Conservation (phyloP, 1,140 invertebrate genomes). For the Trinorchestia longiramus region DNA sequence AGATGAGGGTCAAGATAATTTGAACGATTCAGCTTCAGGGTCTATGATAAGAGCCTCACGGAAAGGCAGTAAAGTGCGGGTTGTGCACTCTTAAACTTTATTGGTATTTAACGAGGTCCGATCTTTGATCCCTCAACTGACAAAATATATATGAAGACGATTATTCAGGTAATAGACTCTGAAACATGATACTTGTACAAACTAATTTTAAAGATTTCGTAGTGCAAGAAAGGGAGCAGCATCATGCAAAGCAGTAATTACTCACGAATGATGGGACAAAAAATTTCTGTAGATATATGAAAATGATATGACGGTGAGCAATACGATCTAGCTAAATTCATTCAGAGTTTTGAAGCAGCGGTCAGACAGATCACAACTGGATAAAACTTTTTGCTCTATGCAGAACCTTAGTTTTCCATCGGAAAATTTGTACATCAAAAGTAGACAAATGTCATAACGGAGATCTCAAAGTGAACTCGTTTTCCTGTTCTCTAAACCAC, state of each 20-base stretch:
- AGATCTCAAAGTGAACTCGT: neutral
- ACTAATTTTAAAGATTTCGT: neutral
- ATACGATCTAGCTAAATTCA: neutral
- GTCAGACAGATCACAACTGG: neutral
- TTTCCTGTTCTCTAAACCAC: neutral
- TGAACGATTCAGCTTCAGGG: neutral
- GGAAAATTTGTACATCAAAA: neutral
- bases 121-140: neutral
- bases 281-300: neutral
- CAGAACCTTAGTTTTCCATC: neutral
- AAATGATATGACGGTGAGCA: neutral
- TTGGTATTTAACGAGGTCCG: neutral
- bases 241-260: neutral
- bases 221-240: neutral
- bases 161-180: neutral
- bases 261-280: neutral
- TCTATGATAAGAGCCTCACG: neutral
- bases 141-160: neutral
- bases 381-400: neutral
- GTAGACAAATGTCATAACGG: neutral
- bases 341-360: neutral
- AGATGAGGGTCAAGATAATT: constrained; percentile 8
- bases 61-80: neutral
- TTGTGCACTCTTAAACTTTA: neutral
- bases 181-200: neutral